Base-by-base conservation (phyloP, 2,113 vertebrate species). In the Leptobrachium ailaonicum region DNA sequence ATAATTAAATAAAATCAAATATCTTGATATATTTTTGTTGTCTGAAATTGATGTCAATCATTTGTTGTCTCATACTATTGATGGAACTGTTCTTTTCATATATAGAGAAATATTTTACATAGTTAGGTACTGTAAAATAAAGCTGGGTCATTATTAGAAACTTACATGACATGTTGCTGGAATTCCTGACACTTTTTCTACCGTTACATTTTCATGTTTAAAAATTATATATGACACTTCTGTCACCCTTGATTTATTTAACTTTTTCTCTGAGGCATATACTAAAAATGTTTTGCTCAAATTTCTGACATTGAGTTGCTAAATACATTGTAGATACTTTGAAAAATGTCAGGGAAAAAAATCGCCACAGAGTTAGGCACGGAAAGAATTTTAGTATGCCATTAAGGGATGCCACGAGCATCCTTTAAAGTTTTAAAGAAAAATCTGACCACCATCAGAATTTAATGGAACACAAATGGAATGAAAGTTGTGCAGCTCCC, bases 181-280 rank as follows among this genome's bases (percentile, higher is more conserved):
- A 45, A 77, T 60, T 69, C 54, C 53, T 70, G 75, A 77, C 75
- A 70, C 54, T 77, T 77, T 69, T 14, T 77, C 44, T 77, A 69
- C 53, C 43, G 3, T 67, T 76, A 20, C 40, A 53, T 66, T 76
- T 68, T 7, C 50, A 41, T 60, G 53, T 43, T 77, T 69, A 60
- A 58, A 76, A 44, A 77, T 77, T 77, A 60, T 3, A 69, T 77
- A 66, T 77, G 75, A 77, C 75, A 77, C 66, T 42, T 69, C 75
- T 77, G 75, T 77, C 75, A 77, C 13, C 75, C 75, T 70, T 43
- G 41, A 77, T 77, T 77, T 69, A 69, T 77, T 69, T 45, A 40
- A 42, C 11, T 77, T 40, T 66, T 40, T 60, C 75, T 77, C 66
- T 58, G 8, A 77, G 66, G 50, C 66, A 69, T 70, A 7, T 63